Evolutionary conservation across 2,888 invertebrate species (phyloP), one percentile per base, ranked within the genome.

Genomic region (Noctua pronuba): DNA sequence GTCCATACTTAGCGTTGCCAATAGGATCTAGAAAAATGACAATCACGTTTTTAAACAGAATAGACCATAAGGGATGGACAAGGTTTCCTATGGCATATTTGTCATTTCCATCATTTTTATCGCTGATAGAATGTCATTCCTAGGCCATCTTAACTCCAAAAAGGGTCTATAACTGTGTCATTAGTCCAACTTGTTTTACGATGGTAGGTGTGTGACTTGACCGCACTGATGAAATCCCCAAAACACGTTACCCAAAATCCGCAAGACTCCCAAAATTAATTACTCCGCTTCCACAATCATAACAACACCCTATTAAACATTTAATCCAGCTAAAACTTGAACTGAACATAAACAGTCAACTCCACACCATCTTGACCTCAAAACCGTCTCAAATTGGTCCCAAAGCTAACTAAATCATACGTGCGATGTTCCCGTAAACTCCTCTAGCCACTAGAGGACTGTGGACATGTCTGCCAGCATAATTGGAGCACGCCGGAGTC

Each of bases 401-500:
- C 82, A 80, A 80, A 86, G 86, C 86, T 86, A 87, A 87, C 88
- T 87, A 84, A 88, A 88, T 88, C 87, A 88, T 88, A 86, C 85
- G 88, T 87, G 88, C 87, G 80, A 86, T 87, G 88, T 88, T 76
- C 87, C 79, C 69, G 85, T 82, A 88, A 88, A 87, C 87, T 87
- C 72, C 86, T 86, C 76, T 79, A 82, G 86, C 75, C 85, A 86
- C 85, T 82, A 78, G 86, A 86, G 86, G 77, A 79, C 79, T 88
- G 88, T 87, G 88, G 88, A 87, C 88, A 88, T 86, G 88, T 86
- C 86, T 88, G 80, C 84, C 71, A 79, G 86, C 82, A 88, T 88
- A 88, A 88, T 88, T 88, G 88, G 88, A 88, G 88, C 86, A 87
- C 88, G 88, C 80, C 88, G 79, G 86, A 86, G 87, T 86, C 88